phyloP scores from a whole-genome alignment of 2,113 vertebrate species.

The Sphyrna mokarran region DNA sequence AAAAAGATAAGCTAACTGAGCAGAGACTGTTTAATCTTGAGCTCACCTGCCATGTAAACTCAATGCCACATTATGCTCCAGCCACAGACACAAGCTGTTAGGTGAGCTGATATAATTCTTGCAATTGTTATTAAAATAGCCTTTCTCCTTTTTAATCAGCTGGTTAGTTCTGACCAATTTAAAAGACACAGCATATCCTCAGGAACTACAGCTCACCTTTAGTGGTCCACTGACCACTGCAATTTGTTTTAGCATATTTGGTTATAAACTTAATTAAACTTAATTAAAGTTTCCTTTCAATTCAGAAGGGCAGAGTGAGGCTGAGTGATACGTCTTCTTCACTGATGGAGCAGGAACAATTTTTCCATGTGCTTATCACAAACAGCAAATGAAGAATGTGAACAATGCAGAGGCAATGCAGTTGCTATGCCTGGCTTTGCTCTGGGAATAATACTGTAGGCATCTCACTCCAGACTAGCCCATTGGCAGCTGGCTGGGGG shows the following conservation, averaged over 20 bases:
- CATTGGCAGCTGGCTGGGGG: neutral
- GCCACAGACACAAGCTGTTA: neutral
- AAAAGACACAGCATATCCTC: neutral
- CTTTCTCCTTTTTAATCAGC: neutral
- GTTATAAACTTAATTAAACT: neutral
- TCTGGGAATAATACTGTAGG: neutral
- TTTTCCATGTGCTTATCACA: neutral
- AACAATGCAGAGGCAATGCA: neutral
- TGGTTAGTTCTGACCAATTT: neutral
- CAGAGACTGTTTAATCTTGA: neutral
- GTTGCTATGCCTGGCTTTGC: neutral
- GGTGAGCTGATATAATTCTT: neutral
- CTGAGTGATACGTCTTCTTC: neutral
- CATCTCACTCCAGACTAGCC: neutral
- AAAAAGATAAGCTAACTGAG: neutral
- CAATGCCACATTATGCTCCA: neutral
- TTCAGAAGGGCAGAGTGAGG: neutral
- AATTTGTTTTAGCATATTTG: neutral
- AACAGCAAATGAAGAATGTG: neutral
- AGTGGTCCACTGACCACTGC: neutral
- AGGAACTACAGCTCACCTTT: neutral
- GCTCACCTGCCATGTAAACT: neutral
- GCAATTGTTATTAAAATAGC: neutral
- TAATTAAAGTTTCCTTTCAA: neutral
- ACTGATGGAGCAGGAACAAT: neutral